Evolutionary conservation across 2,113 vertebrate genomes (phyloP), one percentile per base, ranked within the genome.

Genomic region (Pteropus alecto): DNA sequence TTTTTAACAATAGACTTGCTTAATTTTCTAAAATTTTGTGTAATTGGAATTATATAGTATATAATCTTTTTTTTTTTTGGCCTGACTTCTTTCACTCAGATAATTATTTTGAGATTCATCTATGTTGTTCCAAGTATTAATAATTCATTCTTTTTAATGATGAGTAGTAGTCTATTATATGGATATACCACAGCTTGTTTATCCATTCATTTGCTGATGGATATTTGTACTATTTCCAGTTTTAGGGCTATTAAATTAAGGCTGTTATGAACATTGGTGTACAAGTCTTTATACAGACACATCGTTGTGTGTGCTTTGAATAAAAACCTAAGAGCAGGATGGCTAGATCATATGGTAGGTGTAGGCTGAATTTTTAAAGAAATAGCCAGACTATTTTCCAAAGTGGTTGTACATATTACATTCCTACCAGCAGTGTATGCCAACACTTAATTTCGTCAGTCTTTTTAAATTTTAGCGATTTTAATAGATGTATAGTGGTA

Each of bases 51-150:
- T 71, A 43, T 65, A 84, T 33, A 68, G 13, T 61, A 51, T 15
- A 4, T 46, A 60, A 41, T n/a, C 41, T 67, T 56, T 82, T 76
- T 90, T 67, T 48, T 51, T 51, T 51, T 51, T 15, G 14, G 11
- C 33, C 58, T 70, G 67, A 46, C 65, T 79, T 96, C 48, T 79
- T 94, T 85, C 33, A 60, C 33, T 65, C 35, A 76, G 60, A 46
- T 43, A 94, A 89, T 94, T 88, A 94, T 94, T 94, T 9, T 92
- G n/a, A 85, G 35, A 76, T 67, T 68, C 67, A 83, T 65, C 38
- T 24, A 93, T 58, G 26, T 33, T 77, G 22, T 71, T 63, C 35
- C 33, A 77, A 82, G 33, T 74, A 93, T 87, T n/a, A 93, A 48
- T 33, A 94, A 90, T 77, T 82, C 14, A 51, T 79, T 58, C 33